Evolutionary conservation across 64 coral and sea anemone genomes (phyloP).

Genomic region (Cladopsammia gracilis): DNA sequence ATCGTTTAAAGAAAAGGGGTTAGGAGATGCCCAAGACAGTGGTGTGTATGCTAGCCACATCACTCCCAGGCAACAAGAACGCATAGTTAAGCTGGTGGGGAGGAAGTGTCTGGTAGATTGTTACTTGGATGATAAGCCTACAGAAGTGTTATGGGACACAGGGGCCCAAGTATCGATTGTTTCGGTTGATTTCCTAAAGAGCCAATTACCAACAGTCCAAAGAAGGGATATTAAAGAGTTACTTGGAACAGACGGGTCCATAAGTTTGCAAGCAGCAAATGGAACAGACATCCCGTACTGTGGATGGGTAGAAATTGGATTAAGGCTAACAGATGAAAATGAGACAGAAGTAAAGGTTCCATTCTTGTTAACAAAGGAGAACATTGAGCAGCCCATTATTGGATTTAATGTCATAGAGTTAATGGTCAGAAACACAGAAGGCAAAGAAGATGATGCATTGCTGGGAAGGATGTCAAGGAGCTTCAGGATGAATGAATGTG

Average conservation of each 20-base stretch:
- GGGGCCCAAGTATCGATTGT: constrained; percentile 82
- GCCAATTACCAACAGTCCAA: constrained; percentile 11
- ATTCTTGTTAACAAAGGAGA: constrained; percentile 64
- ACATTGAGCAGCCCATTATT: constrained; percentile 69
- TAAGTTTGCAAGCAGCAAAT: constrained; percentile 81
- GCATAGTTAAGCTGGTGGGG: too few relatives aligned
- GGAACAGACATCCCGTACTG: constrained; percentile 71
- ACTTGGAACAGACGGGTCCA: constrained; percentile 47
- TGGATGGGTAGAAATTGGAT: constrained; percentile 34
- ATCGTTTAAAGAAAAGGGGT: too few relatives aligned
- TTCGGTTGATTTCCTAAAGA: constrained; percentile 54
- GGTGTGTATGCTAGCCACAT: too few relatives aligned
- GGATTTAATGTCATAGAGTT: constrained; percentile 79
- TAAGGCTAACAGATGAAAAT: neutral
- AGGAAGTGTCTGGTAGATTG: too few relatives aligned
- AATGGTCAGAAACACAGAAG: constrained; percentile 38
- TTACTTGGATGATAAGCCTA: too few relatives aligned
- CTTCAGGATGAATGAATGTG: too few relatives aligned
- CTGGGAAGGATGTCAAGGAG: constrained; percentile 7
- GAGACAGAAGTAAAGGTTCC: constrained; percentile 37
- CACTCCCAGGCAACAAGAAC: too few relatives aligned
- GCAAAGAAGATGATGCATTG: neutral
- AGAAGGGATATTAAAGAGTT: constrained; percentile 67
- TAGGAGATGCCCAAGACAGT: too few relatives aligned
- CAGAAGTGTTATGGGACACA: too few relatives aligned